Evolutionary conservation across 2,888 invertebrate genomes (phyloP).

Genomic region (Noctua fimbriata): DNA sequence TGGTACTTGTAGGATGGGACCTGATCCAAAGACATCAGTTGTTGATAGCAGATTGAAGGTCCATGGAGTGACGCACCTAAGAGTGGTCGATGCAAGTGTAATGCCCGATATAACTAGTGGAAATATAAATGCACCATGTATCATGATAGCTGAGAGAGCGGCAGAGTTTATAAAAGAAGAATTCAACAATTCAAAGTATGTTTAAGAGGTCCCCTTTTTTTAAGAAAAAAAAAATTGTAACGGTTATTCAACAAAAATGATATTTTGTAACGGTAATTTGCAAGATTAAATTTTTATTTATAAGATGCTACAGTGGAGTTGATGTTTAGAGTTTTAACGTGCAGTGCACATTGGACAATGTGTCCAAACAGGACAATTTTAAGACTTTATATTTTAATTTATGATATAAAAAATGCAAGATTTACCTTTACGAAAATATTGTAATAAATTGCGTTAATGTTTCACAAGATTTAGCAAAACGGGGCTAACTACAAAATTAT

Average conservation of each 20-base stretch:
- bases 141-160: constrained; percentile 91
- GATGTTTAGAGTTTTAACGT: not conserved
- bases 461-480: constrained; percentile 12
- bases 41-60: constrained; percentile 83
- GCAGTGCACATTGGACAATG: not conserved
- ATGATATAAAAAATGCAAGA: not conserved
- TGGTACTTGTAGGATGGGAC: constrained; percentile 91
- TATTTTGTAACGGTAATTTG: not conserved
- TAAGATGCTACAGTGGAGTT: not conserved
- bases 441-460: not conserved
- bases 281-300: not conserved
- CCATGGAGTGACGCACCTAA: constrained; percentile 88
- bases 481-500: constrained; percentile 24
- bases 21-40: constrained; percentile 81
- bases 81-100: constrained; percentile 91
- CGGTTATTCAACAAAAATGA: not conserved
- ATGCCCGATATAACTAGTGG: constrained; percentile 91
- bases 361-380: not conserved
- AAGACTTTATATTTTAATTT: not conserved
- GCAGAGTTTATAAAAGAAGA: constrained; percentile 88
- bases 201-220: not conserved
- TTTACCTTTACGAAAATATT: not conserved
- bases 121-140: constrained; percentile 90
- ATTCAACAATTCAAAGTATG: constrained; percentile 7
- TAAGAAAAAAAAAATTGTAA: not conserved